These are phyloP conservation scores for Acanthornis magna DNA, from an alignment of 2,797 vertebrate genomes.

Conservation along the genomic window DNA sequence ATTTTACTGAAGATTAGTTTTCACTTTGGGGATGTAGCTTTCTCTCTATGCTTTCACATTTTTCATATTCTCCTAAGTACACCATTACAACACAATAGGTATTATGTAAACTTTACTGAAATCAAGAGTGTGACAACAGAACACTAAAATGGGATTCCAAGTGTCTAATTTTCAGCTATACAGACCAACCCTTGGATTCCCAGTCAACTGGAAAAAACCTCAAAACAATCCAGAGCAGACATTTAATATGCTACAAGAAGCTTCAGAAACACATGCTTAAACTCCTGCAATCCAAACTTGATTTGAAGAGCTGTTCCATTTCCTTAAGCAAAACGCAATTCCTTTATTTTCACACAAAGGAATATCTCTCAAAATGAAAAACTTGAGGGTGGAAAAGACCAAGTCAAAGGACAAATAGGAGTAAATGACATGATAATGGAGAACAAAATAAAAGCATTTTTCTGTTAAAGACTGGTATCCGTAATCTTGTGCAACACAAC, in stretches of 20 bases:
- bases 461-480: background rate
- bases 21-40: background rate
- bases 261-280: background rate
- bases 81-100: background rate
- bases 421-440: background rate
- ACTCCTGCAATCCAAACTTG: background rate
- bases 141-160: background rate
- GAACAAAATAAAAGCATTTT: background rate
- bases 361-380: background rate
- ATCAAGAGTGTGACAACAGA: background rate
- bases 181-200: background rate
- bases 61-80: background rate
- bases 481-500: background rate
- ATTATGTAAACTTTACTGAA: background rate
- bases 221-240: background rate
- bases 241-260: background rate
- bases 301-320: background rate
- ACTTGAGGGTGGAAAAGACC: background rate
- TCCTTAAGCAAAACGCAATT: background rate
- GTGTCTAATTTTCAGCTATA: background rate
- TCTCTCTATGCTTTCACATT: background rate
- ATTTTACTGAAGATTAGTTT: constrained; percentile 5
- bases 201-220: background rate
- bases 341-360: background rate
- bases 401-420: background rate